These are phyloP conservation scores for Crenuchus spilurus DNA, from an alignment of 2,797 vertebrate species.

Conservation along the genomic window DNA sequence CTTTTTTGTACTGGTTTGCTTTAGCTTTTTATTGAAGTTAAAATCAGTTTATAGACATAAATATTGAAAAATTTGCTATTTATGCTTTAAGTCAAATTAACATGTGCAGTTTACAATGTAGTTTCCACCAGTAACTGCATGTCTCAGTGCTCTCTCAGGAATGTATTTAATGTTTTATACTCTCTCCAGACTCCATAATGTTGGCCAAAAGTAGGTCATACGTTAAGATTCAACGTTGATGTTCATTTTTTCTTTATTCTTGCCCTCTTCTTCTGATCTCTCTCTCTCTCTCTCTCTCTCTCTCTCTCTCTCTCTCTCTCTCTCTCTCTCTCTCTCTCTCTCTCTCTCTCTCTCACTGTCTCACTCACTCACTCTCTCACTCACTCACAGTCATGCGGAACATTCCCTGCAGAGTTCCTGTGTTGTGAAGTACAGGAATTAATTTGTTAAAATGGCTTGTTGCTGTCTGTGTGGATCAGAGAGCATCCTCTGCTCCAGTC, in stretches of 20 bases:
- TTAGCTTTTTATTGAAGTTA: too few relatives aligned
- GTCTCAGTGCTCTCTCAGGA: not conserved
- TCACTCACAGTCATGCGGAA: not conserved
- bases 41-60: too few relatives aligned
- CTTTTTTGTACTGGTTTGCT: too few relatives aligned
- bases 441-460: constrained; percentile 3
- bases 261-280: not conserved
- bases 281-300: not conserved
- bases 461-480: not conserved
- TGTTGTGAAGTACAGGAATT: not conserved
- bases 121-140: not conserved
- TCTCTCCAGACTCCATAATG: not conserved
- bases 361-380: constrained; percentile 6
- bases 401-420: constrained; percentile 17
- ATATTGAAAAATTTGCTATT: too few relatives aligned
- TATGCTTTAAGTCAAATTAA: too few relatives aligned
- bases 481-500: not conserved
- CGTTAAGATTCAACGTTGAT: constrained; percentile 13
- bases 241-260: constrained; percentile 27
- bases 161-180: not conserved
- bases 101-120: too few relatives aligned
- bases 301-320: not conserved
- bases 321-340: not conserved
- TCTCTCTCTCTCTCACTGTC: not conserved
- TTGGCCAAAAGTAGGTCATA: not conserved